Base-by-base conservation (phyloP, 1,140 invertebrate genomes). In the Euglossa dilemma region DNA sequence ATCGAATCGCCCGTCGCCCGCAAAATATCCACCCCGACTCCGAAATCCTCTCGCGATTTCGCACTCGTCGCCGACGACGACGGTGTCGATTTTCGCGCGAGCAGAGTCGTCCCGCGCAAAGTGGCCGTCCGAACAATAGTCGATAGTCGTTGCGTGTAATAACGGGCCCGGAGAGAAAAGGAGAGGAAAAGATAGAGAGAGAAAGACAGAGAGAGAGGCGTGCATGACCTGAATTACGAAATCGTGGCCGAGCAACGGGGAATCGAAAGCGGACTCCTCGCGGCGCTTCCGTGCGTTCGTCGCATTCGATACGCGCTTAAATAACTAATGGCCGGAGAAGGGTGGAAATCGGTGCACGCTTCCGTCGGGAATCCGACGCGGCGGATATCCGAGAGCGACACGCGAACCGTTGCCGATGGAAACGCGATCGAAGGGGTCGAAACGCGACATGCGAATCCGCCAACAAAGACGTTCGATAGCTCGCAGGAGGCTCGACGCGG, bases 171-270 rank as follows among this genome's bases (percentile, higher is more conserved):
- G 18, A 20, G 67, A 50, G 43, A 12, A 54, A 28, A 8, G 9
- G 11, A 20, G 11, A 14, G 59, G 8, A 20, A 25, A 36, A 4
- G 36, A 36, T n/a, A n/a, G 36, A 36, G 36, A 4, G 4, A 25
- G 36, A 54, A 16, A 36, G 28, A 20, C 52, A 18, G 20, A 28
- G 70, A 59, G 45, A 57, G 54, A 67, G 52, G 69, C 54, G 54
- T 47, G 73, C 54, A 59, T 83, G 73, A 77, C 80, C 73, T 83
- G 74, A 83, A 83, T 83, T 77, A 83, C 75, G 80, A 83, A 83
- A 77, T 83, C 54, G 54, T 76, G 25, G 47, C 28, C 63, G 25
- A 47, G 23, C n/a, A 56, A 72, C 59, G 61, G 36, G 61, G 52
- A 56, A 75, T 81, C 52, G 79, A 81, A 66, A 36, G 36, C 36